Conservation (phyloP, 2,113 vertebrate species). For the Nothocercus julius region DNA sequence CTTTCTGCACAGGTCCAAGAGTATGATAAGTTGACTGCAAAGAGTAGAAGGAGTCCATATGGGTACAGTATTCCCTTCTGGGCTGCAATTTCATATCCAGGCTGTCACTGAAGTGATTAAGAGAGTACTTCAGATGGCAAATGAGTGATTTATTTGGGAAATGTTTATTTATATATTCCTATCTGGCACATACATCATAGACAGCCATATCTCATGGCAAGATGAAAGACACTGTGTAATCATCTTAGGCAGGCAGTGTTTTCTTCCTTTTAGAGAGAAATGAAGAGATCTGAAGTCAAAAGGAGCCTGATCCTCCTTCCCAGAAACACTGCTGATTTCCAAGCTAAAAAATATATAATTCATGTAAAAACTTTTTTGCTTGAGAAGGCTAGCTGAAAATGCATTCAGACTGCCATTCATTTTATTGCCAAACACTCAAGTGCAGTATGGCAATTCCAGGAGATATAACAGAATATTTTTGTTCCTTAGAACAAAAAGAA, state of each 20-base stretch:
- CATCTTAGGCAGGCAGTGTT: constrained; percentile 2
- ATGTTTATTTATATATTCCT: constrained; percentile 33
- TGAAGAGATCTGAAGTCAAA: background rate
- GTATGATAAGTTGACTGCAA: background rate
- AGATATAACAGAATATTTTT: background rate
- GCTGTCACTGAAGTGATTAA: background rate
- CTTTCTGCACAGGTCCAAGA: background rate
- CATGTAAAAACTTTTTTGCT: background rate
- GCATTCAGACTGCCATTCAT: background rate
- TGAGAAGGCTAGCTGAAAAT: background rate
- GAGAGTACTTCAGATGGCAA: background rate
- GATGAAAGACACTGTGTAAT: background rate
- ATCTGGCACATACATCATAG: background rate
- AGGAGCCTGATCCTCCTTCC: background rate
- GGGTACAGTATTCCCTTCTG: background rate
- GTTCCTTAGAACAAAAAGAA: too few species aligned
- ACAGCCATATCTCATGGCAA: constrained; percentile 17
- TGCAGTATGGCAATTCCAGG: background rate
- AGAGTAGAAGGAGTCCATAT: accelerated
- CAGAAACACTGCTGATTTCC: background rate
- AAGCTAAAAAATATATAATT: background rate
- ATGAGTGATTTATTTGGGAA: constrained; percentile 28
- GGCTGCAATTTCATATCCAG: background rate
- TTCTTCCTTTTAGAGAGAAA: background rate
- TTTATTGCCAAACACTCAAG: background rate